Evolutionary conservation across 2,113 vertebrate species (phyloP).

Genomic region (Platysteira castanea): DNA sequence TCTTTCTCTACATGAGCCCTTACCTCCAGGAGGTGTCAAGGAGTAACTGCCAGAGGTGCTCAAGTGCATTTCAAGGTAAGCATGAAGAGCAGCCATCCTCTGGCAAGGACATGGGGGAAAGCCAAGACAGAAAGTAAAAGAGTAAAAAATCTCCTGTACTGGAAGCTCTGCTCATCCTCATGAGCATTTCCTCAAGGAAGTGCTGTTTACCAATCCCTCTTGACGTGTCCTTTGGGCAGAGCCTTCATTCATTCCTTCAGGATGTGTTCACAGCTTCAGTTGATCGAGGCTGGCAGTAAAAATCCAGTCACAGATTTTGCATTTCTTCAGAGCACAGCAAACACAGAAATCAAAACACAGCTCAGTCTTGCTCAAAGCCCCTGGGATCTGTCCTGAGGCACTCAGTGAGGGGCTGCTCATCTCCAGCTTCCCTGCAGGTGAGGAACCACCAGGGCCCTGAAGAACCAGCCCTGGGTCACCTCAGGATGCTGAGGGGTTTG

Average conservation of each 20-base stretch:
- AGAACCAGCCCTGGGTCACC: not conserved
- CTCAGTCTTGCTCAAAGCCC: not conserved
- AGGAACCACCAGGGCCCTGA: not conserved
- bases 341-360: not conserved
- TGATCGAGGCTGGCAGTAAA: not conserved
- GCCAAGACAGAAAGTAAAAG: not conserved
- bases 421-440: not conserved
- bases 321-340: not conserved
- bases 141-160: not conserved
- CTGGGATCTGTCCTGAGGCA: not conserved
- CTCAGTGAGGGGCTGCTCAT: not conserved
- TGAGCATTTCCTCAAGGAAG: not conserved
- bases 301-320: not conserved
- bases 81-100: not conserved
- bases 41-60: not conserved
- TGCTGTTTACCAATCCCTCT: not conserved
- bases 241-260: not conserved
- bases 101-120: not conserved
- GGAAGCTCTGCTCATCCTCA: not conserved
- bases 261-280: not conserved
- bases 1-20: accelerated
- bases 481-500: not conserved
- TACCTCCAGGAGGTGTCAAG: not conserved
- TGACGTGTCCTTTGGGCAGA: not conserved
- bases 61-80: not conserved